Conservation (phyloP, 35 echinoderm and acorn worm species). For the Anneissia japonica region DNA sequence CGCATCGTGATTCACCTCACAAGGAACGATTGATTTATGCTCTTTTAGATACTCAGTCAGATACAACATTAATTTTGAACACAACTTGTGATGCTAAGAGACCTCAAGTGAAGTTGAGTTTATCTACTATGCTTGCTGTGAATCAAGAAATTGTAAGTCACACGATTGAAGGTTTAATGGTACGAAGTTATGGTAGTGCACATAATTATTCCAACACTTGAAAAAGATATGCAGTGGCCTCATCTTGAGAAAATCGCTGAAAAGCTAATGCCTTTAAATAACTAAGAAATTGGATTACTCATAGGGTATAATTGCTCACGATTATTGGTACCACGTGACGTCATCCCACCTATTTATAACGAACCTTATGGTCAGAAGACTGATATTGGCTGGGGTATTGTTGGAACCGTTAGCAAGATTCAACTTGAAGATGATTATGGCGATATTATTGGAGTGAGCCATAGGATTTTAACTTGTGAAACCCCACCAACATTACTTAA, state of each 20-base stretch:
- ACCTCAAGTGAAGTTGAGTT: background rate
- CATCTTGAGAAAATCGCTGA: background rate
- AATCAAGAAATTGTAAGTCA: too few relatives aligned
- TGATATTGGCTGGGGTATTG: background rate
- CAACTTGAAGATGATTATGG: background rate
- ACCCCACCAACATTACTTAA: too few relatives aligned
- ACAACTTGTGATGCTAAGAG: background rate
- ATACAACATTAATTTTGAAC: constrained; percentile 34
- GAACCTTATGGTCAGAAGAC: background rate
- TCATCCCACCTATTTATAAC: background rate
- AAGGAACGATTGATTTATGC: constrained; percentile 57
- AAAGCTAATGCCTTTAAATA: background rate
- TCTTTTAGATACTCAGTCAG: constrained; percentile 59
- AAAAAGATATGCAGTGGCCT: background rate
- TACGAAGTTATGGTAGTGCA: too few relatives aligned
- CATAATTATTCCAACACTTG: background rate
- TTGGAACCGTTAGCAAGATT: background rate
- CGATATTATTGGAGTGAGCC: background rate
- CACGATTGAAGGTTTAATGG: too few relatives aligned
- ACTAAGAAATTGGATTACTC: background rate
- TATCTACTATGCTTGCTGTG: too few relatives aligned
- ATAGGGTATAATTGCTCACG: background rate
- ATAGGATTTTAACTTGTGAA: background rate
- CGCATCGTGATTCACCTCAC: background rate
- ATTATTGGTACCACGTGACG: background rate